Percentiles rank a stretch among this genome's conserved stretches.
Evolutionary conservation across 2,888 invertebrate genomes (phyloP).

Genomic region (Tineola bisselliella): DNA sequence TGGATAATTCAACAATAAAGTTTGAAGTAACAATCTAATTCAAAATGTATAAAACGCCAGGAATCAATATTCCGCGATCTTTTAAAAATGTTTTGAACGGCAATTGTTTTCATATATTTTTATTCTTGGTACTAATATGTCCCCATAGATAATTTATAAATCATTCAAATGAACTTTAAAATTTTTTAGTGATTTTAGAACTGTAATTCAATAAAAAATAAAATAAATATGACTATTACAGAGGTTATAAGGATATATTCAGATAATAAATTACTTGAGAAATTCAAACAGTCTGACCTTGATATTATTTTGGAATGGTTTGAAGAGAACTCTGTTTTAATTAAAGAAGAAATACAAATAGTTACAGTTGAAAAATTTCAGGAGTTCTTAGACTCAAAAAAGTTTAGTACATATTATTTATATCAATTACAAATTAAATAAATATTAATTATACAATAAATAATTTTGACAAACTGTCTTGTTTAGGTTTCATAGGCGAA

Average conservation of each 20-base stretch:
- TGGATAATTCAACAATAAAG: too few species aligned
- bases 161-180: too few species aligned
- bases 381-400: slow-evolving; percentile 41
- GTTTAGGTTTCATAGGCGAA: slow-evolving; percentile 46
- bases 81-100: too few species aligned
- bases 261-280: slow-evolving; percentile 11
- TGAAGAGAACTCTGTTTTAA: slow-evolving; percentile 28
- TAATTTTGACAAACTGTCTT: not conserved
- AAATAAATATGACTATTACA: not conserved
- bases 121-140: too few species aligned
- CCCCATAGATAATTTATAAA: too few species aligned
- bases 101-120: too few species aligned
- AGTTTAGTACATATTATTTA: slow-evolving; percentile 24
- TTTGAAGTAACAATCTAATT: too few species aligned
- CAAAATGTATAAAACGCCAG: too few species aligned
- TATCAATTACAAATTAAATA: not conserved
- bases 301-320: slow-evolving; percentile 39
- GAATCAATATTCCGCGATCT: too few species aligned
- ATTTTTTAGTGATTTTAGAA: too few species aligned
- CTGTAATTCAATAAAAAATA: not conserved
- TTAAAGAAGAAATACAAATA: slow-evolving; percentile 32
- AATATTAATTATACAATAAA: not conserved
- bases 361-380: slow-evolving; percentile 41
- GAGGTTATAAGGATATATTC: slow-evolving; percentile 29
- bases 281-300: slow-evolving; percentile 43